phyloP scores from a whole-genome alignment of 2,113 vertebrate genomes.

The Agapornis roseicollis region DNA sequence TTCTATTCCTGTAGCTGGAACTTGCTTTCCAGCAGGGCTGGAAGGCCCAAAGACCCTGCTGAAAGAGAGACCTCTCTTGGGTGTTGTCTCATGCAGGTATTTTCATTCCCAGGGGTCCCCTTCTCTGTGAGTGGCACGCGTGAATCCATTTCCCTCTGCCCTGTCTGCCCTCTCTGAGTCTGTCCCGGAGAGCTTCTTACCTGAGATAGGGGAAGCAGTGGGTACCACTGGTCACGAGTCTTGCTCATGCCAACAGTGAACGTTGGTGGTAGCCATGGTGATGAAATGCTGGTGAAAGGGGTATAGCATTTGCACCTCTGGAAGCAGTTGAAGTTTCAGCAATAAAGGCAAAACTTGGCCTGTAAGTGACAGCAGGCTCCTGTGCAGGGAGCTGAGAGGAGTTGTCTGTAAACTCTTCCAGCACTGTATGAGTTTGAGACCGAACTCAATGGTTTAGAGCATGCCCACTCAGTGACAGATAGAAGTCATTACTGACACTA shows the following conservation, averaged over 20 bases:
- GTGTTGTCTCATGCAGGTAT: neutral
- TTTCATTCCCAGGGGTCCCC: neutral
- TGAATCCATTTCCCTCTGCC: neutral
- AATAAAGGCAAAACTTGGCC: neutral
- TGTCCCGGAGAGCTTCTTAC: accelerated
- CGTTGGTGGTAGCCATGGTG: accelerated
- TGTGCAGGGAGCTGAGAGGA: neutral
- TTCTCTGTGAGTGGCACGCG: neutral
- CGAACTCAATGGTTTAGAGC: neutral
- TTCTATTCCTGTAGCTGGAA: neutral
- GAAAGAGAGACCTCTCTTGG: neutral
- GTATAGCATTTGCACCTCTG: neutral
- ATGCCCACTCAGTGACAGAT: too few species aligned
- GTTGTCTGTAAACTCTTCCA: neutral
- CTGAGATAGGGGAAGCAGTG: neutral
- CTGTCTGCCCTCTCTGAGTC: neutral
- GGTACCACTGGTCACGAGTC: neutral
- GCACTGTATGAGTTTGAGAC: too few species aligned
- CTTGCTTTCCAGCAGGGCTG: neutral
- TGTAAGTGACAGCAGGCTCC: neutral
- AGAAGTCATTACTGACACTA: neutral
- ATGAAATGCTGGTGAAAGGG: neutral
- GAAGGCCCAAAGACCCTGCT: neutral
- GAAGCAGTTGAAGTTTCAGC: neutral
- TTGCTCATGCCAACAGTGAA: accelerated